phyloP scores from a whole-genome alignment of 2,797 vertebrate genomes.

The Gallinago nigripennis region DNA sequence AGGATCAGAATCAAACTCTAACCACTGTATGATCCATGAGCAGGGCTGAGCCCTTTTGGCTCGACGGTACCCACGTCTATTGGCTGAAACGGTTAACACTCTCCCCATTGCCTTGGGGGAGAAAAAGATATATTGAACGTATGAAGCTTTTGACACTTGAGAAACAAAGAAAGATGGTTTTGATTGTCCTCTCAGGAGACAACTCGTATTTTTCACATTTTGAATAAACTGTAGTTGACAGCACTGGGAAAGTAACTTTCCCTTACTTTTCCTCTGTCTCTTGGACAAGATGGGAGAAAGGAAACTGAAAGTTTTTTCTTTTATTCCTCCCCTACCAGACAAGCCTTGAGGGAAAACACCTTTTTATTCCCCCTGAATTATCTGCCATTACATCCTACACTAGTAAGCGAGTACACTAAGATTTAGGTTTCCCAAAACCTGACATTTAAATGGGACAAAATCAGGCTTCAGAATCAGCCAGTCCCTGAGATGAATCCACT shows the following conservation, averaged over 20 bases:
- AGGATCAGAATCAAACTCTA: not conserved
- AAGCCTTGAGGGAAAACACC: not conserved
- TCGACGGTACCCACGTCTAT: accelerated
- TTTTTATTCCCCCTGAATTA: not conserved
- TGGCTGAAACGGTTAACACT: not conserved
- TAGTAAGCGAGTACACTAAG: not conserved
- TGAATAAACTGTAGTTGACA: not conserved
- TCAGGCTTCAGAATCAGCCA: not conserved
- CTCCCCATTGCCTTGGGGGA: not conserved
- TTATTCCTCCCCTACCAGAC: not conserved
- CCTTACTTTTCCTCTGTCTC: not conserved
- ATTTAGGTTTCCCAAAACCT: not conserved
- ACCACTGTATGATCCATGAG: not conserved
- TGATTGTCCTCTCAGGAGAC: not conserved
- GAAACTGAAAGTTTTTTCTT: not conserved
- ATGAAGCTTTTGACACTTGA: not conserved
- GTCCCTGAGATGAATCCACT: not conserved
- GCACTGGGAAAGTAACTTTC: not conserved
- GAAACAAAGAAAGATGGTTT: not conserved
- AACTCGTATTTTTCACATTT: not conserved
- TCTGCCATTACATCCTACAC: not conserved
- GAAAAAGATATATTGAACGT: not conserved
- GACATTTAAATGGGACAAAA: not conserved
- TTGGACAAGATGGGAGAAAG: not conserved
- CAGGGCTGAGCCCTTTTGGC: not conserved